Base-by-base conservation (phyloP, 2,888 invertebrate genomes). In the Brachycybe producta region DNA sequence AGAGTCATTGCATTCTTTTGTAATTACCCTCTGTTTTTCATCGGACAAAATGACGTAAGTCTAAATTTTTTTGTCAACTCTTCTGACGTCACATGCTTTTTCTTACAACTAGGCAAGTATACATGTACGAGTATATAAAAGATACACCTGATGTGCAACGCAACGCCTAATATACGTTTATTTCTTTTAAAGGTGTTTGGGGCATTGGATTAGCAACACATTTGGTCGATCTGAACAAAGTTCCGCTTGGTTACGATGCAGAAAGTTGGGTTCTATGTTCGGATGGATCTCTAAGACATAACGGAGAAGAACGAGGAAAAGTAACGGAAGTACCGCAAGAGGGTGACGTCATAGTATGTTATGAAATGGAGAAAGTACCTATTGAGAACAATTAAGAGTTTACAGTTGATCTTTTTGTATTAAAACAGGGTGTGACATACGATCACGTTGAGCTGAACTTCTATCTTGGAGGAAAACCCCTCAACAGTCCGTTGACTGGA, bases 401-500 rank as follows among this genome's bases (percentile, higher is more conserved):
- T 30, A 30, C 3, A 35, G 19, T 5, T 7, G 15, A 7, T 3
- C 19, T 32, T n/a, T 11, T 32, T n/a, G 32, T n/a, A 11, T 32
- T 32, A 32, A n/a, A 32, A 32, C 62, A 80, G 80, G 95, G 97
- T 23, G 74, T 98, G 30, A 82, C 90, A 0, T 98, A 86, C 66
- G 95, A 98, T 66, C 97, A 98, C 66, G 82, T 94, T 52, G 90
- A 97, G 63, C 70, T 98, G 52, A 91, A 88, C 66, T 92, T 97
- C 72, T 94, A 79, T 67, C 71, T 92, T 35, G 97, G 97, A 70
- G 95, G 95, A 2, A 82, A 81, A 63, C 79, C 81, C 61, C 73
- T 90, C 62, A 85, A 90, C 60, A 78, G 80, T 59, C 83, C 90
- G 19, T 75, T 94, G 39, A 78, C 83, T 56, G 90, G 86, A 68